Base-by-base conservation (phyloP, 1,140 invertebrate genomes). In the Bombus pyrosoma region DNA sequence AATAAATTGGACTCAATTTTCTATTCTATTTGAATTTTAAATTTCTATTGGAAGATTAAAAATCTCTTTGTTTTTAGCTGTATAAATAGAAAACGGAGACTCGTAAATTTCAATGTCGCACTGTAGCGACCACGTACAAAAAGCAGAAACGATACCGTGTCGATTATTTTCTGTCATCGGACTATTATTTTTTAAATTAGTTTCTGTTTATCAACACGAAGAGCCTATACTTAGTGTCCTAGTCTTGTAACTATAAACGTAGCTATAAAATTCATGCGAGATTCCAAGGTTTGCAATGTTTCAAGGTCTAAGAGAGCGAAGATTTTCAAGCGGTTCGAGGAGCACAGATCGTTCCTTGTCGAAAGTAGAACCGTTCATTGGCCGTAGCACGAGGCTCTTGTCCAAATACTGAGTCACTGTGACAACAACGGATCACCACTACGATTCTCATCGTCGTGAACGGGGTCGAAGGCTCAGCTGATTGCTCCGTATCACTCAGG, bases 351-450 rank as follows among this genome's bases (percentile, higher is more conserved):
- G 43, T 25, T 75, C 41, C 53, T 80, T 77, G 85, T 47, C 79
- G 73, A 89, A 89, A 90, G 87, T 89, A 66, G 89, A 89, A 85
- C 37, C 85, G 87, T 77, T 86, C 76, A 57, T 72, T 81, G 88
- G 73, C 79, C 37, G 71, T 39, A 74, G 85, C 71, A 69, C 66
- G 78, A 88, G 90, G 91, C 85, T 90, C 92, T 92, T 93, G 87
- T 93, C 89, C 91, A 95, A 94, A 94, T 94, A 94, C 92, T 94
- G 94, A 95, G 92, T 95, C 93, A 95, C 92, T 94, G 86, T 87
- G 91, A 94, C 93, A 94, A 94, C 93, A 94, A 6, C 34, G 85
- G 87, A 86, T 90, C 72, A 86, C 82, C 76, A 78, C 66, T 71
- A 74, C 77, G 66, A 91, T 86, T 82, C 72, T 85, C 47, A 53